A percentile compares a stretch with the other conserved stretches of the same genome.
phyloP scores from a whole-genome alignment of 2,888 invertebrate species.

The Lomographa bimaculata region DNA sequence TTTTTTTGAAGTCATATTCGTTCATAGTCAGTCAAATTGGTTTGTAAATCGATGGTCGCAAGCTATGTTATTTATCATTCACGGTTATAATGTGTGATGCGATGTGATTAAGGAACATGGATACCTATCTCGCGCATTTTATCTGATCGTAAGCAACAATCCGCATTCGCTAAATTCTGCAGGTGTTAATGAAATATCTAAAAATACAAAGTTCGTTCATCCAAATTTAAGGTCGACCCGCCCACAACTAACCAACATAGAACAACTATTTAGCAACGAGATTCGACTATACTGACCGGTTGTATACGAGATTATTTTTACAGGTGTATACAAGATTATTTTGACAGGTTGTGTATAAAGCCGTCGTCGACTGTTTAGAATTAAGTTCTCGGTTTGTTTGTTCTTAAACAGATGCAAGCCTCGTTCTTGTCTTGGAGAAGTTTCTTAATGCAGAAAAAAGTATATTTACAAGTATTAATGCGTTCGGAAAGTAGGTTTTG shows the following conservation, averaged over 20 bases:
- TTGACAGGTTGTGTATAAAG: slow-evolving; percentile 58
- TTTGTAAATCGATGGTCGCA: too few species aligned
- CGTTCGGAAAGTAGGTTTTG: too few species aligned
- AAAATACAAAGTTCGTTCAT: slow-evolving; percentile 75
- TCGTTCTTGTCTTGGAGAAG: slow-evolving; percentile 13
- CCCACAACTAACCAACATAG: slow-evolving; percentile 38
- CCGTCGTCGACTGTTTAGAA: slow-evolving; percentile 74
- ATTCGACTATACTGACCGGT: too few species aligned
- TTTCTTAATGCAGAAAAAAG: slow-evolving; percentile 16
- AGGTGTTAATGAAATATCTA: slow-evolving; percentile 66
- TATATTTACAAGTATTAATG: too few species aligned
- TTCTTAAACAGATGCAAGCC: slow-evolving; percentile 39
- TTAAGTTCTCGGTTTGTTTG: slow-evolving; percentile 54
- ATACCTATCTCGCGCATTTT: too few species aligned
- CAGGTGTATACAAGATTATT: slow-evolving; percentile 23
- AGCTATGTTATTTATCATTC: too few species aligned
- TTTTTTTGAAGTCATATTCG: too few species aligned
- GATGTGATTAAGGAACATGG: too few species aligned
- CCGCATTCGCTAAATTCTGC: slow-evolving; percentile 53
- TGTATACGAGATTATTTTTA: too few species aligned
- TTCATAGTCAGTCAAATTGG: too few species aligned
- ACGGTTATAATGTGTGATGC: too few species aligned
- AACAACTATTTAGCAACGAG: neutral
- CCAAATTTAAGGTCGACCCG: slow-evolving; percentile 42
- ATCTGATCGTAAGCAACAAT: too few species aligned